phyloP scores from a whole-genome alignment of 2,888 invertebrate species.

The Bombylius major region DNA sequence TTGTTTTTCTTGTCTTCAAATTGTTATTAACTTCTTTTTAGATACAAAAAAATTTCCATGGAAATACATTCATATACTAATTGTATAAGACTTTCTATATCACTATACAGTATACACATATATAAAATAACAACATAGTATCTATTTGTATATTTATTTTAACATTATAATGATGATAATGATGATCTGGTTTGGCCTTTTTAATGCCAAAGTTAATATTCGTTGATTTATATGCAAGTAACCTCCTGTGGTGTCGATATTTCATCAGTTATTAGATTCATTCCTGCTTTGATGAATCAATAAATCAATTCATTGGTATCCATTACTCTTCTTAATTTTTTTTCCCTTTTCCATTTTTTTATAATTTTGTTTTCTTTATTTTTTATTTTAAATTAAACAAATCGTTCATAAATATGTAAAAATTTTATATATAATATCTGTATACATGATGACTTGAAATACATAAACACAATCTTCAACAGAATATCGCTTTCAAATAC shows the following conservation, averaged over 20 bases:
- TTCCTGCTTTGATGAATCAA: slow-evolving; percentile 14
- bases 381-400: neutral
- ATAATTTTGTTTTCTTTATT: neutral
- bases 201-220: slow-evolving; percentile 7
- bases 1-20: slow-evolving; percentile 3
- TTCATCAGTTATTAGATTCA: slow-evolving; percentile 16
- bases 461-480: too few relatives aligned
- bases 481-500: too few relatives aligned
- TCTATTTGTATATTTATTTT: too few relatives aligned
- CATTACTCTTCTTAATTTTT: slow-evolving; percentile 11
- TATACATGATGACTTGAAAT: too few relatives aligned
- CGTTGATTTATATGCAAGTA: slow-evolving; percentile 4
- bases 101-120: too few relatives aligned
- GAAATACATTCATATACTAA: neutral
- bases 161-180: too few relatives aligned
- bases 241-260: slow-evolving; percentile 14
- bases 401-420: neutral
- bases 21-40: neutral
- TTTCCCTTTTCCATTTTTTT: neutral
- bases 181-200: neutral
- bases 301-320: slow-evolving; percentile 12
- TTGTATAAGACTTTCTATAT: too few relatives aligned
- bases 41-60: neutral
- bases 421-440: too few relatives aligned
- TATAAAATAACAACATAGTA: too few relatives aligned